Percentiles rank a stretch among this genome's conserved stretches.
Evolutionary conservation across 2,888 invertebrate species (phyloP).

Genomic region (Lomographa bimaculata): DNA sequence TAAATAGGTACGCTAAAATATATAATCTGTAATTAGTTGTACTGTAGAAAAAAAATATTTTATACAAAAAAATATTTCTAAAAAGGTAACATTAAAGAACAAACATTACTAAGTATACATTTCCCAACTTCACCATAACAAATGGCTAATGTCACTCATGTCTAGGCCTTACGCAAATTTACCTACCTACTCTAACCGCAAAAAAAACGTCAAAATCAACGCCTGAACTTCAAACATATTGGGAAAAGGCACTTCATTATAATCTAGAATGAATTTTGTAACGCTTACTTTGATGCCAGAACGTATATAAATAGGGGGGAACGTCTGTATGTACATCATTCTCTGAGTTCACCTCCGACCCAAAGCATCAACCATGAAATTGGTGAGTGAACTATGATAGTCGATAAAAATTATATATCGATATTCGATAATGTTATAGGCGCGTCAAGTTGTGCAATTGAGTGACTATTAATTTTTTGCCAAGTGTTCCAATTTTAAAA

Average conservation of each 20-base stretch:
- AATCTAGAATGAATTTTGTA: conserved; percentile 72
- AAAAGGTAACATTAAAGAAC: too few species aligned
- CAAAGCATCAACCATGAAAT: conserved; percentile 60
- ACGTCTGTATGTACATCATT: conserved; percentile 50
- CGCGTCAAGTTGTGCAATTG: conserved; percentile 24
- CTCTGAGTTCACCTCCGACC: conserved; percentile 71
- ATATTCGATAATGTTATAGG: conserved; percentile 20
- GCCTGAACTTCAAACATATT: conserved; percentile 56
- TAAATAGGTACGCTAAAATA: too few species aligned
- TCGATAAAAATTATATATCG: conserved; percentile 13
- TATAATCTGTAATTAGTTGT: too few species aligned
- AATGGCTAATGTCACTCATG: conserved; percentile 21
- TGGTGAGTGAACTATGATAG: conserved; percentile 67
- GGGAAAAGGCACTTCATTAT: conserved; percentile 64
- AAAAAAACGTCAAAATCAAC: conserved; percentile 50
- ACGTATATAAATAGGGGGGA: conserved; percentile 64
- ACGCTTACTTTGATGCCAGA: conserved; percentile 41
- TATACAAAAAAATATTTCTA: too few species aligned
- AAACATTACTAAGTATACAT: too few species aligned
- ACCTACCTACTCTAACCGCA: conserved; percentile 10
- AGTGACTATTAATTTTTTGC: conserved; percentile 23
- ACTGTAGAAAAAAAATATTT: too few species aligned
- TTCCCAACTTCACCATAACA: conserved; percentile 3
- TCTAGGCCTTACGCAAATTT: conserved; percentile 25
- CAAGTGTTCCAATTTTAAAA: conserved; percentile 18